Percentiles rank a stretch among this genome's conserved stretches.
These are phyloP conservation scores for Drosophila sordidula DNA, from an alignment of 2,888 invertebrate genomes.

Conservation along the genomic window DNA sequence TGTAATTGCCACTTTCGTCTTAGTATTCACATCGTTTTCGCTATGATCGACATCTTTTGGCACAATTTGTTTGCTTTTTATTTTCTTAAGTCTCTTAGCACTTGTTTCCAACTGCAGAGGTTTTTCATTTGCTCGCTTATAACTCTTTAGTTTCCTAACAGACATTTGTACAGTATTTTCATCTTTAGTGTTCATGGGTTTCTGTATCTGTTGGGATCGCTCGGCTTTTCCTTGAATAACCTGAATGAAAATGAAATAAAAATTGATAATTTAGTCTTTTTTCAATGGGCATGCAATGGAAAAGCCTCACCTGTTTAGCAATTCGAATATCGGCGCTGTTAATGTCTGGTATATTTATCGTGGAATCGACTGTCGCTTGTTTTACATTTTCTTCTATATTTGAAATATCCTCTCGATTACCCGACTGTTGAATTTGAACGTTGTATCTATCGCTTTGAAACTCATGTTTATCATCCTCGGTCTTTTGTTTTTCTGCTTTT, in stretches of 20 bases:
- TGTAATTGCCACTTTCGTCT: background rate
- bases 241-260: too few relatives aligned
- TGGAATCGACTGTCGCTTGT: too few relatives aligned
- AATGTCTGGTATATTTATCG: too few relatives aligned
- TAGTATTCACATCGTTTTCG: background rate
- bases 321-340: too few relatives aligned
- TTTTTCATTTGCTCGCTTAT: background rate
- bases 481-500: background rate
- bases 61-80: background rate
- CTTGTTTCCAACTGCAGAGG: background rate
- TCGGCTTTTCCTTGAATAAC: too few relatives aligned
- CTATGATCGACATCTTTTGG: background rate
- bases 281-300: too few relatives aligned
- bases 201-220: too few relatives aligned
- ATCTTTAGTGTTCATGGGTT: background rate
- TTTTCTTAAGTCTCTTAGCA: background rate
- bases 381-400: too few relatives aligned
- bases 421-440: background rate
- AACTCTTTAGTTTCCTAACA: background rate
- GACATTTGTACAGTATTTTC: background rate
- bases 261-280: too few relatives aligned
- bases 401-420: background rate
- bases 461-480: background rate
- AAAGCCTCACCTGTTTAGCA: too few relatives aligned
- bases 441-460: background rate